These are phyloP conservation scores for Andrena trimmerana DNA, from an alignment of 2,888 invertebrate genomes.

Conservation along the genomic window DNA sequence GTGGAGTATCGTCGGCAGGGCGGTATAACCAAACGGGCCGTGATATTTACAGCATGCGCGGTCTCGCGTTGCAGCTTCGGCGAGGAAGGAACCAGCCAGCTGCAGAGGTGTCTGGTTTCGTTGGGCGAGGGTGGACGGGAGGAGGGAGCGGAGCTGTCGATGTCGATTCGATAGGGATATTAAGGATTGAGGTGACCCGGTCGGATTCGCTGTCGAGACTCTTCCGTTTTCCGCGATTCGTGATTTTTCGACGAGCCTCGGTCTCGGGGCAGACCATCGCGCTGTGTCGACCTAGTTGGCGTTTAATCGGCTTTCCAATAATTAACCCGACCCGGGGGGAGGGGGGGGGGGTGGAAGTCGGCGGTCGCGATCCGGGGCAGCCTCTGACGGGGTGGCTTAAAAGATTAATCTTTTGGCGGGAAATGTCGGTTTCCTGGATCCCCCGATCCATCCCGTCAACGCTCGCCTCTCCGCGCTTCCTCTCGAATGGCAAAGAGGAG, in stretches of 20 bases:
- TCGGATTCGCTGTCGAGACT: slow-evolving; percentile 13
- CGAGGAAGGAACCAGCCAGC: slow-evolving; percentile 18
- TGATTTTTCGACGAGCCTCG: slow-evolving; percentile 41
- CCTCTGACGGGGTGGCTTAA: slow-evolving; percentile 13
- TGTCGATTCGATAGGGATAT: slow-evolving; percentile 62
- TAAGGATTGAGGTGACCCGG: slow-evolving; percentile 67
- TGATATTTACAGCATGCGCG: slow-evolving; percentile 38
- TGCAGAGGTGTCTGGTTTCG: not conserved
- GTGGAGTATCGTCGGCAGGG: not conserved
- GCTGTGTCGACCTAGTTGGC: slow-evolving; percentile 46
- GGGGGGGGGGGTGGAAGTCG: slow-evolving; percentile 6
- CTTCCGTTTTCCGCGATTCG: not conserved
- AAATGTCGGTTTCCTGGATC: slow-evolving; percentile 9
- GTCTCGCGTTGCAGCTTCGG: slow-evolving; percentile 25
- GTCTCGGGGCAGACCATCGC: not conserved
- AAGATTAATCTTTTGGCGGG: slow-evolving; percentile 19
- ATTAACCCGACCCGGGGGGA: slow-evolving; percentile 2
- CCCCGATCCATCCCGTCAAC: too few species aligned
- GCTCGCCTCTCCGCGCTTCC: slow-evolving; percentile 30
- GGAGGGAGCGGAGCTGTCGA: not conserved
- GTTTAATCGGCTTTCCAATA: slow-evolving; percentile 50
- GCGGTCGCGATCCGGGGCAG: slow-evolving; percentile 24
- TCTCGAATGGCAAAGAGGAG: not conserved
- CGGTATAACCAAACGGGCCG: not conserved
- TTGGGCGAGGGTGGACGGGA: not conserved